Evolutionary conservation across 2,888 invertebrate genomes (phyloP).

Genomic region (Pecten maximus): DNA sequence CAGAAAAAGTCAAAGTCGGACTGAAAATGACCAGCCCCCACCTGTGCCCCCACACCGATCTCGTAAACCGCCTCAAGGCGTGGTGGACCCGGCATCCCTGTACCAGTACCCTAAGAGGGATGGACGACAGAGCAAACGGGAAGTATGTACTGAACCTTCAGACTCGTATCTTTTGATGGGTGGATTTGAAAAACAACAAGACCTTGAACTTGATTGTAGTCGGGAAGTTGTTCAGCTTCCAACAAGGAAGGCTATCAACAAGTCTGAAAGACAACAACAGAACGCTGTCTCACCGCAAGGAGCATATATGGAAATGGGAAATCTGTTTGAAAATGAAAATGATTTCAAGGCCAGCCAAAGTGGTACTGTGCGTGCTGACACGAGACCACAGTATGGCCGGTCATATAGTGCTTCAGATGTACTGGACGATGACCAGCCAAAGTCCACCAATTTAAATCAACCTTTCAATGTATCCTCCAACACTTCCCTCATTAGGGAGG

Average conservation of each 20-base stretch:
- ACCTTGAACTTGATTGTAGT: slow-evolving; percentile 42
- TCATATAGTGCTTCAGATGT: slow-evolving; percentile 66
- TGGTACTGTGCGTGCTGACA: background rate
- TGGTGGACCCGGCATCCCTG: background rate
- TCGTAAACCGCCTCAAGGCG: background rate
- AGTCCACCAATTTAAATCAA: slow-evolving; percentile 56
- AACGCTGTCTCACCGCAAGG: slow-evolving; percentile 26
- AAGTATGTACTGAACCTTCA: slow-evolving; percentile 39
- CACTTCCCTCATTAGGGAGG: slow-evolving; percentile 63
- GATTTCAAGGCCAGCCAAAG: slow-evolving; percentile 44
- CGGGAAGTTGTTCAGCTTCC: slow-evolving; percentile 49
- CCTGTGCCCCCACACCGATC: slow-evolving; percentile 46
- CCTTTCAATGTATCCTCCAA: slow-evolving; percentile 57
- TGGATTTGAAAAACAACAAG: slow-evolving; percentile 56
- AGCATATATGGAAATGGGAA: slow-evolving; percentile 75
- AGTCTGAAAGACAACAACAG: slow-evolving; percentile 42
- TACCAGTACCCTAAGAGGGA: background rate
- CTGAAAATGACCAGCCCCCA: slow-evolving; percentile 41
- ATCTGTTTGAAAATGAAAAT: slow-evolving; percentile 61
- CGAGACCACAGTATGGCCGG: slow-evolving; percentile 56
- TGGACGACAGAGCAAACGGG: background rate
- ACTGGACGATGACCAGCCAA: slow-evolving; percentile 47
- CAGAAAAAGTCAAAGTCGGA: slow-evolving; percentile 57
- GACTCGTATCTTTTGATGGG: slow-evolving; percentile 65
- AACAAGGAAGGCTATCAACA: slow-evolving; percentile 41